A percentile compares a stretch with the other conserved stretches of the same genome.
Conservation (phyloP, 2,797 vertebrate genomes). For the Ctenopoma multispine region DNA sequence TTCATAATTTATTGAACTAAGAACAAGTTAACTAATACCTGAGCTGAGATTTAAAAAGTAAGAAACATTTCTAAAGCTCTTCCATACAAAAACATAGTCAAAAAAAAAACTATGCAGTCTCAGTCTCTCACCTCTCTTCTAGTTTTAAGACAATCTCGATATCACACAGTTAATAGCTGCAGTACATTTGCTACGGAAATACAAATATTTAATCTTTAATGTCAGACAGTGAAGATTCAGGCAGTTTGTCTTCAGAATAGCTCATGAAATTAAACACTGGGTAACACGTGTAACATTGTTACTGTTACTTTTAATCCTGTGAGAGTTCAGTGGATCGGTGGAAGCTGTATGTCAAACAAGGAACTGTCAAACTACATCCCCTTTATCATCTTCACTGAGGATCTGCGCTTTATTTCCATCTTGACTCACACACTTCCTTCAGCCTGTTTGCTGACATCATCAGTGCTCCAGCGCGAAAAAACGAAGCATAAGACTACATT, state of each 20-base stretch:
- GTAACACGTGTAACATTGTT: slow-evolving; percentile 22
- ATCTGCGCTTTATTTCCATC: slow-evolving; percentile 44
- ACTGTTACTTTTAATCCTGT: slow-evolving; percentile 52
- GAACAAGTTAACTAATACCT: slow-evolving; percentile 20
- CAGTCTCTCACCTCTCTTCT: not conserved
- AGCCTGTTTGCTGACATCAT: slow-evolving; percentile 30
- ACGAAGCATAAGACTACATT: slow-evolving; percentile 1
- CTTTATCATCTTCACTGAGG: slow-evolving; percentile 48
- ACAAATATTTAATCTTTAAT: slow-evolving; percentile 4
- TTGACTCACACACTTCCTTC: slow-evolving; percentile 30
- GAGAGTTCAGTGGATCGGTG: slow-evolving; percentile 41
- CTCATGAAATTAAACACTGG: slow-evolving; percentile 36
- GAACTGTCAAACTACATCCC: slow-evolving; percentile 51
- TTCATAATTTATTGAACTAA: not conserved
- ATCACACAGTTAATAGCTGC: slow-evolving; percentile 18
- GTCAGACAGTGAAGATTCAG: slow-evolving; percentile 10
- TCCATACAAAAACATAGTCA: slow-evolving; percentile 8
- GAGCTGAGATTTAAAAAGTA: slow-evolving; percentile 25
- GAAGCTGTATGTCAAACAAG: slow-evolving; percentile 43
- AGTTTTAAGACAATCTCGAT: not conserved
- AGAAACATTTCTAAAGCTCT: slow-evolving; percentile 20
- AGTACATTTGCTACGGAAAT: slow-evolving; percentile 29
- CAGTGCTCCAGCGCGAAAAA: slow-evolving; percentile 24
- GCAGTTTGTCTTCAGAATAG: slow-evolving; percentile 30
- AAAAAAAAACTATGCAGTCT: not conserved